Conservation (phyloP, 2,888 invertebrate genomes). For the Acronicta alni region DNA sequence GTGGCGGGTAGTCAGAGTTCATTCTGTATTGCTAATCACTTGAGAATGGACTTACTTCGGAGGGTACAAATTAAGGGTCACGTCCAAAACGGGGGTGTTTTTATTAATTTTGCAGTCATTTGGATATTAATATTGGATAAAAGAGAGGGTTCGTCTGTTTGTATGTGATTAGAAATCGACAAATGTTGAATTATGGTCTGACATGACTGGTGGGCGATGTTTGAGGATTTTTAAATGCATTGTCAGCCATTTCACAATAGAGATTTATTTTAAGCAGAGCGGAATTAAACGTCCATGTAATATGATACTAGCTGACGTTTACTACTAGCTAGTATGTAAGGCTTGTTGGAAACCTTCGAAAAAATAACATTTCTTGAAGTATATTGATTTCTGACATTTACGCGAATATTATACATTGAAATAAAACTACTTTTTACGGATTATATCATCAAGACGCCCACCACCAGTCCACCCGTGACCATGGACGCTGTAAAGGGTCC, state of each 20-base stretch:
- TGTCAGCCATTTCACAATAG: not conserved
- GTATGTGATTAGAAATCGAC: slow-evolving; percentile 56
- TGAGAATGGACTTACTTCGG: slow-evolving; percentile 61
- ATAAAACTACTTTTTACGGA: too few relatives aligned
- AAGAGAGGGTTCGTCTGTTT: slow-evolving; percentile 51
- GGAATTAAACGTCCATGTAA: too few relatives aligned
- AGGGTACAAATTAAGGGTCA: slow-evolving; percentile 65
- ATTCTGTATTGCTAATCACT: slow-evolving; percentile 75
- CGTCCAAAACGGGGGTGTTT: slow-evolving; percentile 69
- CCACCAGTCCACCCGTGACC: too few relatives aligned
- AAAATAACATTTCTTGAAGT: too few relatives aligned
- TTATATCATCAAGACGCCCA: too few relatives aligned
- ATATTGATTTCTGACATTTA: too few relatives aligned
- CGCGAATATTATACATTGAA: too few relatives aligned
- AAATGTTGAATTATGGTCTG: slow-evolving; percentile 40
- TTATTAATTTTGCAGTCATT: slow-evolving; percentile 76
- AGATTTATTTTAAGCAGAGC: not conserved
- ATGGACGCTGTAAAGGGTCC: too few relatives aligned
- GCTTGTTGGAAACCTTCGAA: too few relatives aligned
- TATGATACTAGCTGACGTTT: too few relatives aligned
- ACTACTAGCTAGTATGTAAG: too few relatives aligned
- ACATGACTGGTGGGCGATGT: slow-evolving; percentile 29
- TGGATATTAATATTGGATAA: slow-evolving; percentile 57
- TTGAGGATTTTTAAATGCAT: slow-evolving; percentile 7
- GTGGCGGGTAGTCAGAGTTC: slow-evolving; percentile 70